These are phyloP conservation scores for Mesembrinibis cayennensis DNA, from an alignment of 2,113 vertebrate genomes.

Conservation along the genomic window DNA sequence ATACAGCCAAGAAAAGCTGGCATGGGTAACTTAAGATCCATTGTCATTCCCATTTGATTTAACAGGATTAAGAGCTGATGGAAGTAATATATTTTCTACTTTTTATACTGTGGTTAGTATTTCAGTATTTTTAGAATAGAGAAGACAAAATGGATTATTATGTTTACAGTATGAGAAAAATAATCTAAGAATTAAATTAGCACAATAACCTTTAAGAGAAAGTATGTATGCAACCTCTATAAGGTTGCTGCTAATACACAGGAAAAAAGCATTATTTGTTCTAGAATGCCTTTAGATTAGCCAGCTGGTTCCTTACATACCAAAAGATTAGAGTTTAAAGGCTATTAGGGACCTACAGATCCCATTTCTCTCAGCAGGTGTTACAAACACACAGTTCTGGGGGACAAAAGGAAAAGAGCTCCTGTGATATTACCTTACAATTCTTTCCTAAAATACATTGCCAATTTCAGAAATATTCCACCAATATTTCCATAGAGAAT, in stretches of 20 bases:
- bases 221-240: neutral
- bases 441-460: neutral
- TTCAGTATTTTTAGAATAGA: neutral
- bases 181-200: constrained; percentile 5
- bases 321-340: neutral
- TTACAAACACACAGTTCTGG: neutral
- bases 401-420: neutral
- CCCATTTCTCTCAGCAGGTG: neutral
- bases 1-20: neutral
- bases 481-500: neutral
- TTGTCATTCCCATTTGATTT: neutral
- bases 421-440: neutral
- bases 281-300: neutral
- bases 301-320: neutral
- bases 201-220: neutral
- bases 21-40: neutral
- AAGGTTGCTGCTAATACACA: neutral
- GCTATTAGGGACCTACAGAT: neutral
- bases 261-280: neutral
- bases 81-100: neutral
- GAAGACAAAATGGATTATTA: neutral
- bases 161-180: neutral
- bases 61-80: neutral
- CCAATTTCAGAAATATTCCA: neutral
- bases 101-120: neutral